phyloP scores from a whole-genome alignment of 2,888 invertebrate genomes.

The Ariolimax columbianus region DNA sequence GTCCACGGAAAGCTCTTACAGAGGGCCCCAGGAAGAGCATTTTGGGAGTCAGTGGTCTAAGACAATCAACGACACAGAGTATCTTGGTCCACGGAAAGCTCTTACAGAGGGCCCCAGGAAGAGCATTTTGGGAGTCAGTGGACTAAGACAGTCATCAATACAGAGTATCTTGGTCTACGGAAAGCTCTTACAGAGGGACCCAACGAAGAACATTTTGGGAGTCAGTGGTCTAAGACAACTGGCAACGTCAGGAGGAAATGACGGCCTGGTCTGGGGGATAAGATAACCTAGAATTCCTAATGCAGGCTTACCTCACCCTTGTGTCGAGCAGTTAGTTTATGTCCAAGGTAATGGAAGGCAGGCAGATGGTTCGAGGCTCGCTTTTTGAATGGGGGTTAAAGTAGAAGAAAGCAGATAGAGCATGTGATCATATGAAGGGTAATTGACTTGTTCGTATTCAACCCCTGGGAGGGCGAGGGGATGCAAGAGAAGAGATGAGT shows the following conservation, averaged over 20 bases:
- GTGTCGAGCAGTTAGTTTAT: constrained; percentile 5
- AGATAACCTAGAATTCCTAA: constrained; percentile 11
- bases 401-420: neutral
- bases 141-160: neutral
- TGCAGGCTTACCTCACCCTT: constrained; percentile 10
- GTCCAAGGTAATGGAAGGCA: neutral
- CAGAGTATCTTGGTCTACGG: neutral
- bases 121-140: neutral
- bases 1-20: too few species aligned
- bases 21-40: too few species aligned
- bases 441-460: too few species aligned
- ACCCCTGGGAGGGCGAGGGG: too few species aligned
- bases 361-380: neutral
- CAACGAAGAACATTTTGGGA: neutral
- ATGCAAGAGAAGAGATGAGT: too few species aligned
- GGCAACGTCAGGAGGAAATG: neutral
- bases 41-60: too few species aligned
- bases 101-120: neutral
- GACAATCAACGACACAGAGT: too few species aligned
- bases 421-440: too few species aligned
- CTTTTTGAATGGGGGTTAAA: neutral
- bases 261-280: neutral
- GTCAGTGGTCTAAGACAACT: neutral
- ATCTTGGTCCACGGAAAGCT: neutral
- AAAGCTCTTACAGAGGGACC: neutral